Percentiles rank a stretch among this genome's conserved stretches.
Conservation (phyloP, 2,888 invertebrate genomes). For the Rhamphomyia laevipes region DNA sequence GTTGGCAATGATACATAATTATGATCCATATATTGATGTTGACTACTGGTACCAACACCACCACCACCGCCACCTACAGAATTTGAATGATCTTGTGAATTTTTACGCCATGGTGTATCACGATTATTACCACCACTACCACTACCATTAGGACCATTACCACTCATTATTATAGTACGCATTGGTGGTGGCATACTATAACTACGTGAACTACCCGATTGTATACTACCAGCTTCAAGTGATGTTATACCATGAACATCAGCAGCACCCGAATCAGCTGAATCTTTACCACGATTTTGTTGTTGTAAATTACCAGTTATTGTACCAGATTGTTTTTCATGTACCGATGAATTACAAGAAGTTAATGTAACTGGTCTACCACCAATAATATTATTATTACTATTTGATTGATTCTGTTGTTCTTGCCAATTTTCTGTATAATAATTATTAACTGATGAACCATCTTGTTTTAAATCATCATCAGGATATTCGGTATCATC, state of each 20-base stretch:
- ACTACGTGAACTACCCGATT: constrained; percentile 34
- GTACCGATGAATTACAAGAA: constrained; percentile 16
- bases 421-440: constrained; percentile 9
- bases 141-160: too few relatives aligned
- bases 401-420: neutral
- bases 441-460: neutral
- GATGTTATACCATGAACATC: constrained; percentile 27
- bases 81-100: constrained; percentile 11
- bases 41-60: neutral
- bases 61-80: too few relatives aligned
- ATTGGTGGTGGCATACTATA: constrained; percentile 36
- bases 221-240: constrained; percentile 31
- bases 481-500: constrained; percentile 27
- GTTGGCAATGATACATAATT: constrained; percentile 13
- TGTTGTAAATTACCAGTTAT: constrained; percentile 12
- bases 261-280: constrained; percentile 23
- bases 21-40: neutral
- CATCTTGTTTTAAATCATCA: constrained; percentile 13
- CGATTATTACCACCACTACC: constrained; percentile 11
- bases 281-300: constrained; percentile 23
- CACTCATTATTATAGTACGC: constrained; percentile 21
- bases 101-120: constrained; percentile 28
- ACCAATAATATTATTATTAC: neutral
- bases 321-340: constrained; percentile 10
- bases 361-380: neutral